These are phyloP conservation scores for Dendrolimus pini DNA, from an alignment of 2,888 invertebrate genomes.

Conservation along the genomic window DNA sequence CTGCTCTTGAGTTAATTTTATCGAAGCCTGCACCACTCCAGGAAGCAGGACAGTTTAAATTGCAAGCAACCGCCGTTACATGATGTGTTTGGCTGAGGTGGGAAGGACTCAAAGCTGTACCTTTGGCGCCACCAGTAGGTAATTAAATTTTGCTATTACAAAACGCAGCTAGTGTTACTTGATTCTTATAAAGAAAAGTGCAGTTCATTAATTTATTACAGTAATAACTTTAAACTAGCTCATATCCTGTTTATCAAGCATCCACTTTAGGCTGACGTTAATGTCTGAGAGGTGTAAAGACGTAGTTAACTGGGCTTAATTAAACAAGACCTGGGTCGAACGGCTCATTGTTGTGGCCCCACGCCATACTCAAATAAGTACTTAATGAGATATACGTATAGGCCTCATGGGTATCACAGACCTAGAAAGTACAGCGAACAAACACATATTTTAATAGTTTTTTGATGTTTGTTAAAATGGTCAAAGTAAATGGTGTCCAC, in stretches of 20 bases:
- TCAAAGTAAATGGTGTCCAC: constrained; percentile 1
- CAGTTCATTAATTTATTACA: neutral
- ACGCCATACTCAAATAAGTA: constrained; percentile 41
- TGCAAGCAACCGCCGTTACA: no score
- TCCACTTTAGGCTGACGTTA: constrained; percentile 24
- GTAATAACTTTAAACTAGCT: constrained; percentile 6
- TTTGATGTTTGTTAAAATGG: neutral
- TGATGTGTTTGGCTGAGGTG: no score
- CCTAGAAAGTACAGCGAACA: constrained; percentile 3
- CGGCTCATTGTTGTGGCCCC: constrained; percentile 46
- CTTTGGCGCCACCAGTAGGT: no score
- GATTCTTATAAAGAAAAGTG: no score
- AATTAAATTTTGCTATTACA: no score
- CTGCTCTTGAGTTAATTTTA: no score
- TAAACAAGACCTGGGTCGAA: constrained; percentile 36
- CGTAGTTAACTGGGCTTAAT: constrained; percentile 43
- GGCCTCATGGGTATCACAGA: constrained; percentile 26
- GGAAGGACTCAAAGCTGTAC: no score
- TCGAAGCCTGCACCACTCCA: no score
- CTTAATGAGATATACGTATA: constrained; percentile 47
- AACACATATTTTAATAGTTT: neutral
- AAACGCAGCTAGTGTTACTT: no score
- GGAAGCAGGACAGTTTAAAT: no score
- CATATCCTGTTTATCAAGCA: constrained; percentile 21
- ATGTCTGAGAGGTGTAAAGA: constrained; percentile 13